Percentiles rank a stretch among this genome's conserved stretches.
Conservation (phyloP, 2,797 vertebrate species). For the Acanthiza pusilla region DNA sequence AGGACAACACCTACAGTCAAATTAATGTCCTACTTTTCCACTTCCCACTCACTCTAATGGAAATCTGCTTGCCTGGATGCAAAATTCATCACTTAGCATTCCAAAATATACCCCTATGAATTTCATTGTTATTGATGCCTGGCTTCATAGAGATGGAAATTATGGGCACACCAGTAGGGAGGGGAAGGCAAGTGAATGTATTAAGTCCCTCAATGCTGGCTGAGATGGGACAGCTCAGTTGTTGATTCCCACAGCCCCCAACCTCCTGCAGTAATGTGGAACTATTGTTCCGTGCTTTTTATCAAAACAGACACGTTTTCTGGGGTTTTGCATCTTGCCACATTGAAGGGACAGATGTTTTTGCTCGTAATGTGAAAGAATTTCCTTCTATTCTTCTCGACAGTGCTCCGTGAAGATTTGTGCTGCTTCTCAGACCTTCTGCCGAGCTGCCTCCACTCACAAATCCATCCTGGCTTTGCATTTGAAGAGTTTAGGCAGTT, state of each 20-base stretch:
- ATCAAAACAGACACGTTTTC: slow-evolving; percentile 30
- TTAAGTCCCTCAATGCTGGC: background rate
- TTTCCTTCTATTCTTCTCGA: background rate
- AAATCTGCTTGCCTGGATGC: background rate
- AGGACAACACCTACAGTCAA: background rate
- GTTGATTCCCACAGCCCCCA: slow-evolving; percentile 3
- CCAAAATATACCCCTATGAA: slow-evolving; percentile 8
- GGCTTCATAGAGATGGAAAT: background rate
- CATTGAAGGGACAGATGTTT: background rate
- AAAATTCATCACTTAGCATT: slow-evolving; percentile 29
- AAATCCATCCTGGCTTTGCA: slow-evolving; percentile 7
- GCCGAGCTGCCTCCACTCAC: background rate
- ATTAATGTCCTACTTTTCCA: background rate
- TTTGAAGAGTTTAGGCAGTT: background rate
- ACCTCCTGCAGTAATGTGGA: background rate
- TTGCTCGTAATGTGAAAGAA: background rate
- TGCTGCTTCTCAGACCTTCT: background rate
- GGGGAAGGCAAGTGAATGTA: background rate
- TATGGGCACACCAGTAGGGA: background rate
- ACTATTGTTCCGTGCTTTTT: background rate
- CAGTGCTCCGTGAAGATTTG: background rate
- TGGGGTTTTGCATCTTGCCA: background rate
- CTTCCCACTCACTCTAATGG: background rate
- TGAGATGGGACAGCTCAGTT: slow-evolving; percentile 31
- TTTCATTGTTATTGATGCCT: slow-evolving; percentile 11